Evolutionary conservation across 1,140 invertebrate species (phyloP), one percentile per base, ranked within the genome.

Genomic region (Orius insidiosus): DNA sequence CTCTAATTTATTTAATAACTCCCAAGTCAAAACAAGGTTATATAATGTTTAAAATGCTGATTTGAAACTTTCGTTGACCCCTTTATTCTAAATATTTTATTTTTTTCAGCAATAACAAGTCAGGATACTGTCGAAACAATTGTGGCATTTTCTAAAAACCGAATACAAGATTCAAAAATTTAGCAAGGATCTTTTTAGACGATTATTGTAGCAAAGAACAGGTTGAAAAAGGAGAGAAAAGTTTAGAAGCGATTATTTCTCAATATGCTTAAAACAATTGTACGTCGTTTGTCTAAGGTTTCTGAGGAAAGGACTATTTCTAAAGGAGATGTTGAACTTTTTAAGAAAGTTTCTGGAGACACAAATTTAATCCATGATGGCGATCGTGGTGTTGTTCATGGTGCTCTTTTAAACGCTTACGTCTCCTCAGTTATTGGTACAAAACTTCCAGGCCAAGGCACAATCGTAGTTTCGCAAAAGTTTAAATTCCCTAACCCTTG

Each of bases 351-450:
- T 5, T 80, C 76, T 0, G 78, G 77, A 41, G 85, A 89, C 61
- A 70, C 69, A 51, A 89, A 89, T 64, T 73, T 78, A 14, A 67
- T 89, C 52, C 85, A 89, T 60, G 60, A 63, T 14, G 19, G 15
- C 7, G 35, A 16, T n/a, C 41, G 45, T 13, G 67, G 71, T 3
- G 65, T 78, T 24, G 82, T 84, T 1, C 85, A 87, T 60, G 85
- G 85, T 3, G 81, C 83, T 1, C 69, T 85, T 42, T 62, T 89
- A 3, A 87, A 87, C 63, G 76, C 78, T 1, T 59, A 85, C 10
- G 74, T 89, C 2, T 84, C 84, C 0, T 75, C 78, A 6, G 70
- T 87, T 2, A 77, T 88, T 39, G 84, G 84, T 2, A 85, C 80
- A 5, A 73, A 77, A 59, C 60, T 87, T 40, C 85, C 85, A 2